A percentile compares a stretch with the other conserved stretches of the same genome.
Conservation (phyloP, 30 jellyfish, hydroid and myxozoan species). For the Sanderia malayensis region DNA sequence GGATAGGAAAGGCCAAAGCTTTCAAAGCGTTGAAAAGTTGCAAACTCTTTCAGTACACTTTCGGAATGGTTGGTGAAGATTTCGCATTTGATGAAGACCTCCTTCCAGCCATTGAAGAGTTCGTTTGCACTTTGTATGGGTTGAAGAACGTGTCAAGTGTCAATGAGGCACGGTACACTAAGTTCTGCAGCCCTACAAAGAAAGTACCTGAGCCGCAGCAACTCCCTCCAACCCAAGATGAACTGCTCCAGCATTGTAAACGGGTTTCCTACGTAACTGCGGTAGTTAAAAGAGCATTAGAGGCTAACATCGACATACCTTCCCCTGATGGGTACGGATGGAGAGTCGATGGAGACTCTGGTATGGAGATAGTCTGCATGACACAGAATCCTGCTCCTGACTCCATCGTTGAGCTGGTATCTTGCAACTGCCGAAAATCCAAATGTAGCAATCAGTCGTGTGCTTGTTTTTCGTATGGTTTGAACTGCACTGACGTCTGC, state of each 20-base stretch:
- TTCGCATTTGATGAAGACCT: constrained; percentile 32
- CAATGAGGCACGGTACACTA: constrained; percentile 44
- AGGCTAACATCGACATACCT: constrained; percentile 27
- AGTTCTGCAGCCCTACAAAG: constrained; percentile 29
- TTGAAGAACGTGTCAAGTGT: constrained; percentile 7
- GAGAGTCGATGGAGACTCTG: background rate
- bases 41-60: constrained; percentile 20
- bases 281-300: constrained; percentile 34
- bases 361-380: background rate
- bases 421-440: constrained; percentile 36
- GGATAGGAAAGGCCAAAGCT: constrained; percentile 40
- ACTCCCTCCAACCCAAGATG: constrained; percentile 62
- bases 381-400: constrained; percentile 50
- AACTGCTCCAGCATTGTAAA: background rate
- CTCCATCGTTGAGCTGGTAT: constrained; percentile 18
- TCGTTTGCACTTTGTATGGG: constrained; percentile 42
- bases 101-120: constrained; percentile 15
- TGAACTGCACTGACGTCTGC: constrained; percentile 30
- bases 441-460: constrained; percentile 25
- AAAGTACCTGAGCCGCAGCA: constrained; percentile 61
- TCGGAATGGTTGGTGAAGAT: constrained; percentile 14
- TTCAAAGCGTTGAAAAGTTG: constrained; percentile 12
- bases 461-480: constrained; percentile 25
- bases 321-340: constrained; percentile 63
- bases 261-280: constrained; percentile 43